Percentiles rank a stretch among this genome's conserved stretches.
These are phyloP conservation scores for Scytalopus superciliaris DNA, from an alignment of 2,113 vertebrate species.

Conservation along the genomic window DNA sequence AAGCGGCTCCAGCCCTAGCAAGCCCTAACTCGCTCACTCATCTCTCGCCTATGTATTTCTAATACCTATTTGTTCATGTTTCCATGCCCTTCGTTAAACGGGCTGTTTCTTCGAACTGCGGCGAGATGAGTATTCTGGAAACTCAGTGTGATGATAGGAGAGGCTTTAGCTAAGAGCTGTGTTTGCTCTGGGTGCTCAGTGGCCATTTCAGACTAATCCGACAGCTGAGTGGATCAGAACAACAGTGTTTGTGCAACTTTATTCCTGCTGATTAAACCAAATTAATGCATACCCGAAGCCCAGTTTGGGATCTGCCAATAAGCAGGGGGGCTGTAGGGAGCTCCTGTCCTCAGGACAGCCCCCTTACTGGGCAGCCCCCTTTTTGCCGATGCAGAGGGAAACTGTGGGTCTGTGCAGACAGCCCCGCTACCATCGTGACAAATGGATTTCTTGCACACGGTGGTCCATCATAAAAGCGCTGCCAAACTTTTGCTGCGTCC, in stretches of 20 bases:
- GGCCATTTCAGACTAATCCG: background rate
- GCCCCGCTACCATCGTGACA: background rate
- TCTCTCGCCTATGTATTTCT: background rate
- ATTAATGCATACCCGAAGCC: background rate
- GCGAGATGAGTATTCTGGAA: background rate
- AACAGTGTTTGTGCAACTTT: background rate
- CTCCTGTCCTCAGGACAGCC: background rate
- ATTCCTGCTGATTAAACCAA: background rate
- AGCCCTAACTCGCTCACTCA: rapidly evolving
- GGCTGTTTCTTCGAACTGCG: background rate
- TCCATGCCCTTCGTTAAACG: rapidly evolving
- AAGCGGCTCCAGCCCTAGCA: rapidly evolving
- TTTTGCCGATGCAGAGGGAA: background rate
- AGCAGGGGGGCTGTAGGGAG: background rate
- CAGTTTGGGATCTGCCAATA: background rate
- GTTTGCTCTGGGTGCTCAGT: background rate
- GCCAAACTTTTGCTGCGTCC: background rate
- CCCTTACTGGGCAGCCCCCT: background rate
- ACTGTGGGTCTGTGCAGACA: background rate
- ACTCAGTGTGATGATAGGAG: background rate
- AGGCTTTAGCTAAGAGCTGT: background rate
- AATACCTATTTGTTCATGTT: background rate
- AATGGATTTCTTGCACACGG: background rate
- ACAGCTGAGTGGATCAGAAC: background rate
- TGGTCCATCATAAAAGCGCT: background rate